Evolutionary conservation across 2,888 invertebrate species (phyloP).

Genomic region (Caenorhabditis japonica): DNA sequence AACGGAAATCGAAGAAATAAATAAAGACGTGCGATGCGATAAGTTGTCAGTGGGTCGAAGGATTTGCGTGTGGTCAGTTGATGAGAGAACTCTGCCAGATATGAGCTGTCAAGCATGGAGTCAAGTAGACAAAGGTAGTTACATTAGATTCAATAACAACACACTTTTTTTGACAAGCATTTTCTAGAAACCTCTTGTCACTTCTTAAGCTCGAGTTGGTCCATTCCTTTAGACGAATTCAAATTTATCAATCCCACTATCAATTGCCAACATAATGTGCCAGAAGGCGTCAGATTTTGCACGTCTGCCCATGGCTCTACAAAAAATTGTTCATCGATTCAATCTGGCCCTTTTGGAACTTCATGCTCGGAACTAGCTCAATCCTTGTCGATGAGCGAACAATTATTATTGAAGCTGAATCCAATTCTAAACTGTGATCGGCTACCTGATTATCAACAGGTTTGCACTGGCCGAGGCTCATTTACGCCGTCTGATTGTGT

Average conservation of each 20-base stretch:
- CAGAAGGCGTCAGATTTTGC: background rate
- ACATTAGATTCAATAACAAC: too few species aligned
- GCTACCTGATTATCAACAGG: background rate
- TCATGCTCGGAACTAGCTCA: background rate
- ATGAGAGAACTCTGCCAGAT: background rate
- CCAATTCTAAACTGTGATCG: constrained; percentile 5
- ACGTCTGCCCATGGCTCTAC: background rate
- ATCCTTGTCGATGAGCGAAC: background rate
- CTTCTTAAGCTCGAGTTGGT: constrained; percentile 10
- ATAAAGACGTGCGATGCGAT: background rate
- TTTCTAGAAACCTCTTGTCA: too few species aligned
- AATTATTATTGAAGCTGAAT: background rate
- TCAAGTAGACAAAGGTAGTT: too few species aligned
- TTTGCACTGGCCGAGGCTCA: constrained; percentile 17
- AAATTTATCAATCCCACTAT: background rate
- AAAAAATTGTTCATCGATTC: background rate
- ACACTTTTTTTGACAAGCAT: too few species aligned
- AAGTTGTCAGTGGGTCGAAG: background rate
- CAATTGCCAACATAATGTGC: background rate
- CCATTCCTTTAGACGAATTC: background rate
- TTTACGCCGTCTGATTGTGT: constrained; percentile 16
- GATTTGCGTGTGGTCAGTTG: constrained; percentile 1
- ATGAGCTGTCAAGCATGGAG: too few species aligned
- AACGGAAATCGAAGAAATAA: constrained; percentile 11
- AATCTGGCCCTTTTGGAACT: background rate